Conservation (phyloP, 2,797 vertebrate genomes). For the Phoeniculus purpureus region DNA sequence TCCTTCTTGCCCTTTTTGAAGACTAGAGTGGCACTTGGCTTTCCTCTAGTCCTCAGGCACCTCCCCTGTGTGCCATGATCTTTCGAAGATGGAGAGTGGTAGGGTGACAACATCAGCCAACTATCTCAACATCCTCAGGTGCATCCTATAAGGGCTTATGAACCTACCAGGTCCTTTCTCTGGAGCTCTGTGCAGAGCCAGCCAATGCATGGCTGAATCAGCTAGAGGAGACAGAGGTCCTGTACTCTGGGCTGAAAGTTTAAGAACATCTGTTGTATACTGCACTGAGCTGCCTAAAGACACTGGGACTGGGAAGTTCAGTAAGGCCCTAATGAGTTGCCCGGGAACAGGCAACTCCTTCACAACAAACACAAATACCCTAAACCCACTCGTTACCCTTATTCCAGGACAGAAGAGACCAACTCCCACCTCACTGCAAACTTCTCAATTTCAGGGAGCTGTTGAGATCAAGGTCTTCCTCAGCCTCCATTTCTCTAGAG, state of each 20-base stretch:
- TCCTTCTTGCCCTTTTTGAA: too few relatives aligned
- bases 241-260: background rate
- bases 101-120: too few relatives aligned
- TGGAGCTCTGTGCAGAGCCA: background rate
- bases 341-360: background rate
- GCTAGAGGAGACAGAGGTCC: background rate
- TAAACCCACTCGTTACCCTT: background rate
- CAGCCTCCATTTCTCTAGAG: background rate
- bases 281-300: background rate
- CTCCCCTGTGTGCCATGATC: too few relatives aligned
- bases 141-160: too few relatives aligned
- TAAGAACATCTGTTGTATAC: background rate
- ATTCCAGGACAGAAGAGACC: background rate
- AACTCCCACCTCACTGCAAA: accelerated
- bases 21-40: too few relatives aligned
- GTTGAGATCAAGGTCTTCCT: background rate
- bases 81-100: too few relatives aligned
- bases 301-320: background rate
- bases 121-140: too few relatives aligned
- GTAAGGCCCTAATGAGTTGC: background rate
- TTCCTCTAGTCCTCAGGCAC: too few relatives aligned
- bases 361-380: background rate
- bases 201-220: background rate
- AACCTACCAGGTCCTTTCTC: background rate
- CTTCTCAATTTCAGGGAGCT: background rate